Evolutionary conservation across 2,888 invertebrate species (phyloP).

Genomic region (Coelopa pilipes): DNA sequence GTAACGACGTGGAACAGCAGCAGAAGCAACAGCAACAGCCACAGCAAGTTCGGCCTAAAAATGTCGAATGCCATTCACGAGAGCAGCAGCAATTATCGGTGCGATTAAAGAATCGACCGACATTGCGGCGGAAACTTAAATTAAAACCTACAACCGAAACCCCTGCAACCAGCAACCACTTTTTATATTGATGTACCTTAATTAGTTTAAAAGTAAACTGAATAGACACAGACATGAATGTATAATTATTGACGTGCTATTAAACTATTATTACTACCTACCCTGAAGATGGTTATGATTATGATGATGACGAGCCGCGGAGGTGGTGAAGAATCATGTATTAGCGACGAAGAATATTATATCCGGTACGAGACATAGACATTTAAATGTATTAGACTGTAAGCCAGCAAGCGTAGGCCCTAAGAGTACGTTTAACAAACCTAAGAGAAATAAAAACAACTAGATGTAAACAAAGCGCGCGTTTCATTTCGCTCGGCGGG

Average conservation of each 20-base stretch:
- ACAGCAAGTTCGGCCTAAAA: not conserved
- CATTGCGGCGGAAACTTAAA: not conserved
- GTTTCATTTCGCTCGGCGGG: not conserved
- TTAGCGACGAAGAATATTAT: not conserved
- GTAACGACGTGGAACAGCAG: too few species aligned
- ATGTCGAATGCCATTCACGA: not conserved
- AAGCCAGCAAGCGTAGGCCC: too few species aligned
- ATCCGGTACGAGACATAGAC: too few species aligned
- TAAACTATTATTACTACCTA: not conserved
- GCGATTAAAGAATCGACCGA: not conserved
- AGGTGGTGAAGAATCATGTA: not conserved
- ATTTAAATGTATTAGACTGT: not conserved
- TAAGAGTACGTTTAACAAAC: not conserved
- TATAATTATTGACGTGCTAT: slow-evolving; percentile 38
- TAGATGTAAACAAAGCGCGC: slow-evolving; percentile 44
- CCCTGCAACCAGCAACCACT: slow-evolving; percentile 33
- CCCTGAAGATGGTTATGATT: not conserved
- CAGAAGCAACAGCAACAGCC: not conserved
- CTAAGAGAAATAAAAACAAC: slow-evolving; percentile 33
- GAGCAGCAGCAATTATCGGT: slow-evolving; percentile 12
- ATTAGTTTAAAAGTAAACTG: slow-evolving; percentile 45
- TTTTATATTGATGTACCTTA: slow-evolving; percentile 50
- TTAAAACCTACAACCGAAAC: slow-evolving; percentile 8
- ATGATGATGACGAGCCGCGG: not conserved
- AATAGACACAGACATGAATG: slow-evolving; percentile 20